phyloP scores from a whole-genome alignment of 1,140 invertebrate species.

The Sinella curviseta region DNA sequence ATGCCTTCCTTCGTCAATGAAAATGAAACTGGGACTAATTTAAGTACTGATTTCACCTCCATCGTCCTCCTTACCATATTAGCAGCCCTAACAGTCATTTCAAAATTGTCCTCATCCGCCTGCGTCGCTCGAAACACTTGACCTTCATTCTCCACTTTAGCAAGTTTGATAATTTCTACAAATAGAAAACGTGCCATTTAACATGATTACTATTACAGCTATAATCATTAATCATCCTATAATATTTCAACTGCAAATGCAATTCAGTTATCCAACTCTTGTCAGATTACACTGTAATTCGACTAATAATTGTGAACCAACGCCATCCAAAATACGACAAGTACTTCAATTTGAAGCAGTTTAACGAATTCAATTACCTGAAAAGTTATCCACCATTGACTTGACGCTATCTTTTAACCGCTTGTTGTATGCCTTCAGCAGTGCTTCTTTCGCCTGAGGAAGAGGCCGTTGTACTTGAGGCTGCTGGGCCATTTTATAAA shows the following conservation, averaged over 20 bases:
- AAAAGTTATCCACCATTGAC: slow-evolving; percentile 95
- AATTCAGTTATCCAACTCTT: too few species aligned
- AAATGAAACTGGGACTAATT: too few species aligned
- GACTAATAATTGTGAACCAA: too few species aligned
- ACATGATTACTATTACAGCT: too few species aligned
- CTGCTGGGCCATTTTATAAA: slow-evolving; percentile 34
- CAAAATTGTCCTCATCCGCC: slow-evolving; percentile 91
- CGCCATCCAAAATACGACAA: too few species aligned
- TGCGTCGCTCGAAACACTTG: slow-evolving; percentile 85
- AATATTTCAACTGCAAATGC: not conserved
- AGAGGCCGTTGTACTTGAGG: slow-evolving; percentile 59
- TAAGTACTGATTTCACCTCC: too few species aligned
- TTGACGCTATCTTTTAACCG: slow-evolving; percentile 92
- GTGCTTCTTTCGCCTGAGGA: slow-evolving; percentile 89
- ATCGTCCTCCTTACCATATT: slow-evolving; percentile 83
- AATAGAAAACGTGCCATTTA: slow-evolving; percentile 50
- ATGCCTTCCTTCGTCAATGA: too few species aligned
- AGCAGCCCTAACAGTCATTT: slow-evolving; percentile 92
- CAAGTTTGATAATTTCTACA: slow-evolving; percentile 88
- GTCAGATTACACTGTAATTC: too few species aligned
- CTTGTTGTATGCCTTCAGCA: slow-evolving; percentile 89
- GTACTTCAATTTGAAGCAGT: too few species aligned
- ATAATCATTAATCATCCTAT: too few species aligned
- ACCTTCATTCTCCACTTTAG: slow-evolving; percentile 87
- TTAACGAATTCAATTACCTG: slow-evolving; percentile 73